These are phyloP conservation scores for Rhipidura dahli DNA, from an alignment of 2,113 vertebrate species.

Conservation along the genomic window DNA sequence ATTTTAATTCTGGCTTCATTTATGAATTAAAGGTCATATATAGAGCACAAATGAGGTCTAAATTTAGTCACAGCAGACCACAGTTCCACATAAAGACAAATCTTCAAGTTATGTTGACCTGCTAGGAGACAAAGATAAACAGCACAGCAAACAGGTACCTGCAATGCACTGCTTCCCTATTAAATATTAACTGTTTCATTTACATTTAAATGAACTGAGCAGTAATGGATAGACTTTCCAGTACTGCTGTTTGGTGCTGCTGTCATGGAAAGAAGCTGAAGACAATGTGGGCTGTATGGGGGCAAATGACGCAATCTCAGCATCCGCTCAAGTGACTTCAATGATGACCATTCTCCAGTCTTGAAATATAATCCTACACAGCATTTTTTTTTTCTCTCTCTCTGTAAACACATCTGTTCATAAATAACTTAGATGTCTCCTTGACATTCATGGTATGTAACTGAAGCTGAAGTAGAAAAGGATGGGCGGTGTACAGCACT, in stretches of 20 bases:
- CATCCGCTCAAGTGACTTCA: slow-evolving; percentile 67
- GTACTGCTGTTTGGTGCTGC: slow-evolving; percentile 73
- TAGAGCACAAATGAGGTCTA: slow-evolving; percentile 90
- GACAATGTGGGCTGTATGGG: slow-evolving; percentile 57
- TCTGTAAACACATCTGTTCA: slow-evolving; percentile 76
- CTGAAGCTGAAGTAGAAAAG: slow-evolving; percentile 81
- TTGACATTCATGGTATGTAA: slow-evolving; percentile 79
- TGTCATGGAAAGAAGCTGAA: slow-evolving; percentile 73
- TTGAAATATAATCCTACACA: slow-evolving; percentile 73
- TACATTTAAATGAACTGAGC: slow-evolving; percentile 81
- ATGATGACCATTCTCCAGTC: slow-evolving; percentile 63
- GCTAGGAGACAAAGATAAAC: slow-evolving; percentile 77
- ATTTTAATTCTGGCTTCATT: slow-evolving; percentile 60
- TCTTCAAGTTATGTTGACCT: slow-evolving; percentile 90
- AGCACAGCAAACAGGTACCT: slow-evolving; percentile 75
- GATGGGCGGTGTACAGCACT: slow-evolving; percentile 72
- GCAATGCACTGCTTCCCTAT: slow-evolving; percentile 78
- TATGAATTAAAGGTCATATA: slow-evolving; percentile 84
- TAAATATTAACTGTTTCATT: slow-evolving; percentile 84
- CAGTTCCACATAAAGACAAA: slow-evolving; percentile 86
- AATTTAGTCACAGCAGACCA: slow-evolving; percentile 86
- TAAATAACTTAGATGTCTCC: slow-evolving; percentile 81
- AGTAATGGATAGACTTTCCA: slow-evolving; percentile 65
- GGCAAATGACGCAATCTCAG: slow-evolving; percentile 59
- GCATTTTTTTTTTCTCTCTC: slow-evolving; percentile 50